Percentiles rank a stretch among this genome's conserved stretches.
Evolutionary conservation across 2,888 invertebrate genomes (phyloP).

Genomic region (Macrophya annulata): DNA sequence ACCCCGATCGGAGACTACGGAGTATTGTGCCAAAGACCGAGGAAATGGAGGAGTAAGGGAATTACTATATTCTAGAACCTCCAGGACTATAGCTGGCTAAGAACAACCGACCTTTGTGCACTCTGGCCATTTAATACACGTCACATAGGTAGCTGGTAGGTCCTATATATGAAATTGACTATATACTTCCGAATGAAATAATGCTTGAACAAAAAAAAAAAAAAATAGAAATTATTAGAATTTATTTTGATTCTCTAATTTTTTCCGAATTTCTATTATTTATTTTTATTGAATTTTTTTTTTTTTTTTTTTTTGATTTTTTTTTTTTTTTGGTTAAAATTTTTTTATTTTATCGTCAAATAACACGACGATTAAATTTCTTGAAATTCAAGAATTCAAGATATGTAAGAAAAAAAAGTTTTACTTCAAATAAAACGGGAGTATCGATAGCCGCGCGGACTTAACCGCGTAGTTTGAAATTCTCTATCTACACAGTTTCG

Average conservation of each 20-base stretch:
- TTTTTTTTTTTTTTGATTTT: not conserved
- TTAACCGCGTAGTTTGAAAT: not conserved
- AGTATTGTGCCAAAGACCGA: conserved; percentile 35
- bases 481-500: not conserved
- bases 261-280: not conserved
- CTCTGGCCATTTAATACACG: not conserved
- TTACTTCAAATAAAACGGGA: not conserved
- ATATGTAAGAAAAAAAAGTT: not conserved
- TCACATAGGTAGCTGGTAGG: not conserved
- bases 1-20: conserved; percentile 32
- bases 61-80: conserved; percentile 25
- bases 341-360: not conserved
- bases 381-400: not conserved
- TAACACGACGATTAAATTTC: not conserved
- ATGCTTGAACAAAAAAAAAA: not conserved
- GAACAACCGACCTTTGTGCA: conserved; percentile 17
- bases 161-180: not conserved
- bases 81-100: not conserved
- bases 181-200: too few species aligned
- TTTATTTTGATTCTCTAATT: not conserved
- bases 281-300: not conserved
- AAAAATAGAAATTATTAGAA: too few species aligned
- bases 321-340: not conserved
- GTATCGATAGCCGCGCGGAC: conserved; percentile 35
- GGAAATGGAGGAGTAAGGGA: not conserved